Percentiles rank a stretch among this genome's conserved stretches.
phyloP scores from a whole-genome alignment of 2,888 invertebrate genomes.

The Dolichopus griseipennis region DNA sequence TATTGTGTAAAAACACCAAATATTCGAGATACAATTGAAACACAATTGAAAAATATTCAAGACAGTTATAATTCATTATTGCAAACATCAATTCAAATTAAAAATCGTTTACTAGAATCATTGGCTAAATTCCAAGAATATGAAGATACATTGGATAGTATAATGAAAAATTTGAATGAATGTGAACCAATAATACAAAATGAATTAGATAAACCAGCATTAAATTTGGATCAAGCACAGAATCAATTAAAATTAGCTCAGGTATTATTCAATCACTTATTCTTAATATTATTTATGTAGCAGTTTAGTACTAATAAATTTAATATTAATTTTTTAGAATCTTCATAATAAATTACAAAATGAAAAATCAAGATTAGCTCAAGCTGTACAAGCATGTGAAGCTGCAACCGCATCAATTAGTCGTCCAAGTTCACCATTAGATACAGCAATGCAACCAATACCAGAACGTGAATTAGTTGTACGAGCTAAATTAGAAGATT shows the following conservation, averaged over 20 bases:
- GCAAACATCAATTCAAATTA: slow-evolving; percentile 84
- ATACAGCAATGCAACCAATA: slow-evolving; percentile 73
- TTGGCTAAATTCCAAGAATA: slow-evolving; percentile 88
- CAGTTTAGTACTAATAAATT: slow-evolving; percentile 14
- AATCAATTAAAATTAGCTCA: slow-evolving; percentile 66
- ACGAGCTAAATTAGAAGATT: slow-evolving; percentile 76
- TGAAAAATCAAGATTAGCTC: slow-evolving; percentile 75
- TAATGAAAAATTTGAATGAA: slow-evolving; percentile 68
- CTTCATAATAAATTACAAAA: slow-evolving; percentile 80
- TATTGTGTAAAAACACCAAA: slow-evolving; percentile 64
- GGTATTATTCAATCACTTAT: slow-evolving; percentile 25
- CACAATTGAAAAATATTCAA: slow-evolving; percentile 81
- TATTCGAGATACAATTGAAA: slow-evolving; percentile 69
- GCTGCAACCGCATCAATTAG: slow-evolving; percentile 87
- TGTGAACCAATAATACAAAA: slow-evolving; percentile 68
- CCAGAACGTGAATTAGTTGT: slow-evolving; percentile 78
- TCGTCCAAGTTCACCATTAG: slow-evolving; percentile 80
- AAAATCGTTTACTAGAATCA: slow-evolving; percentile 77
- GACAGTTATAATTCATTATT: slow-evolving; percentile 86
- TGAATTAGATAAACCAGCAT: slow-evolving; percentile 65
- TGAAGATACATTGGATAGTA: slow-evolving; percentile 79
- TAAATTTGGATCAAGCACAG: slow-evolving; percentile 63
- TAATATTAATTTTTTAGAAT: slow-evolving; percentile 32
- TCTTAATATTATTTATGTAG: slow-evolving; percentile 14
- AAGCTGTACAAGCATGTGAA: slow-evolving; percentile 87